A percentile compares a stretch with the other conserved stretches of the same genome.
phyloP scores from a whole-genome alignment of 2,797 vertebrate species.

The Helostoma temminkii region DNA sequence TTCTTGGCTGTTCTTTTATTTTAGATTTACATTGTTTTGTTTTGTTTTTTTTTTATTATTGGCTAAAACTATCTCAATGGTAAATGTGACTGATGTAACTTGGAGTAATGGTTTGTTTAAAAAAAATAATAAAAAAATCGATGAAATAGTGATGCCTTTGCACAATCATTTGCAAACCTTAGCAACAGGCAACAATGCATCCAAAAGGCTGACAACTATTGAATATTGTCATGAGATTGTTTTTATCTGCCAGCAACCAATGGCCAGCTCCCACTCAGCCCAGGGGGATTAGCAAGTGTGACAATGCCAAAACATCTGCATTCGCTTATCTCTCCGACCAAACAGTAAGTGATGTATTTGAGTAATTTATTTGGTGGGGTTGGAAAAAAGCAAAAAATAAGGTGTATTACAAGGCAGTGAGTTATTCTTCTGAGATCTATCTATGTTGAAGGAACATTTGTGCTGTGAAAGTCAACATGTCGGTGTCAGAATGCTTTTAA shows the following conservation, averaged over 20 bases:
- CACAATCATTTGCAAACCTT: slow-evolving; percentile 58
- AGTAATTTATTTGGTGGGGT: slow-evolving; percentile 31
- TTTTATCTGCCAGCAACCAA: slow-evolving; percentile 67
- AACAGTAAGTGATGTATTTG: slow-evolving; percentile 36
- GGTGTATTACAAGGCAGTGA: slow-evolving; percentile 17
- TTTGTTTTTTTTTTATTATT: too few relatives aligned
- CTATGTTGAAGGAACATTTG: slow-evolving; percentile 19
- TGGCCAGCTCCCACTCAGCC: slow-evolving; percentile 48
- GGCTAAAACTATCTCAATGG: not conserved
- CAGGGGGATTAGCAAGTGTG: slow-evolving; percentile 51
- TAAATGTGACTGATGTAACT: slow-evolving; percentile 26
- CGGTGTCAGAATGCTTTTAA: slow-evolving; percentile 53
- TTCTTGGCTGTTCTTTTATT: not conserved
- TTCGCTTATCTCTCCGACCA: slow-evolving; percentile 36
- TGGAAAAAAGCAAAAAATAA: slow-evolving; percentile 29
- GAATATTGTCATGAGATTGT: slow-evolving; percentile 72
- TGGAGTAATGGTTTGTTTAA: slow-evolving; percentile 22
- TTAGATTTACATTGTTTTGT: too few relatives aligned
- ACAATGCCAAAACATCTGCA: slow-evolving; percentile 71
- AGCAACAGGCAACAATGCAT: slow-evolving; percentile 70
- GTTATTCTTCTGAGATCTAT: slow-evolving; percentile 31
- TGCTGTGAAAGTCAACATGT: slow-evolving; percentile 42
- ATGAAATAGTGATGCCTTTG: slow-evolving; percentile 62
- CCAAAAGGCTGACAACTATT: slow-evolving; percentile 62
- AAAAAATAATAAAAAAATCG: slow-evolving; percentile 49